Conservation (phyloP, 2,888 invertebrate genomes). For the Darwinula stevensoni region DNA sequence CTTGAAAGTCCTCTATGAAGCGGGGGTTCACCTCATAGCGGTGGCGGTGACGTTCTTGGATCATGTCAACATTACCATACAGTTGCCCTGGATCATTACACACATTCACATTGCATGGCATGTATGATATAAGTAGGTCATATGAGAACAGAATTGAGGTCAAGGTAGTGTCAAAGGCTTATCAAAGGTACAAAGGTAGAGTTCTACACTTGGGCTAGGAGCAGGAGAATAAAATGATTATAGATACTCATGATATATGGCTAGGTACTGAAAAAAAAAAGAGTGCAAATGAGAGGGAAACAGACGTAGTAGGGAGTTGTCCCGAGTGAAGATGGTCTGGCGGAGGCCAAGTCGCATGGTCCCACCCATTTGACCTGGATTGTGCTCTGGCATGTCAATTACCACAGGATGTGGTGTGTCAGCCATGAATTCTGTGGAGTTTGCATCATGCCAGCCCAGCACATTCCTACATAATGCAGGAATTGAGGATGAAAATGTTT, state of each 20-base stretch:
- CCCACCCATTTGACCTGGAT: slow-evolving; percentile 69
- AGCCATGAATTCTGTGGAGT: slow-evolving; percentile 55
- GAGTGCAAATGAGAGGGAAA: slow-evolving; percentile 9
- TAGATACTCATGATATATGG: no score
- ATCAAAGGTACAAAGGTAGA: neutral
- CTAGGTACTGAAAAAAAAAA: neutral
- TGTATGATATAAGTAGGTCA: no score
- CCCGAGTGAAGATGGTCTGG: slow-evolving; percentile 40
- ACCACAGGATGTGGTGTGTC: slow-evolving; percentile 45
- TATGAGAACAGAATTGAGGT: no score
- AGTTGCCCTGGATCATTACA: slow-evolving; percentile 27
- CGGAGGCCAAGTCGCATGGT: slow-evolving; percentile 94
- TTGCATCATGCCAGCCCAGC: slow-evolving; percentile 38
- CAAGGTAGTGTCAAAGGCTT: no score
- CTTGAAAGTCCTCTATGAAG: slow-evolving; percentile 43
- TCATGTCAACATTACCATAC: slow-evolving; percentile 38
- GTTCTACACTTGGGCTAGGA: neutral
- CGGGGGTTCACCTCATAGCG: slow-evolving; percentile 88
- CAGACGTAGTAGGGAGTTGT: slow-evolving; percentile 18
- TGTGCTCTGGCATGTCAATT: slow-evolving; percentile 97
- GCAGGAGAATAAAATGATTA: no score
- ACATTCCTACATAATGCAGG: slow-evolving; percentile 38
- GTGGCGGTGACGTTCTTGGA: slow-evolving; percentile 89
- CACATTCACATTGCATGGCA: no score
- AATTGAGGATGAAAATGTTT: no score